A percentile compares a stretch with the other conserved stretches of the same genome.
phyloP scores from a whole-genome alignment of 1,140 invertebrate genomes.

The Oedothorax gibbosus region DNA sequence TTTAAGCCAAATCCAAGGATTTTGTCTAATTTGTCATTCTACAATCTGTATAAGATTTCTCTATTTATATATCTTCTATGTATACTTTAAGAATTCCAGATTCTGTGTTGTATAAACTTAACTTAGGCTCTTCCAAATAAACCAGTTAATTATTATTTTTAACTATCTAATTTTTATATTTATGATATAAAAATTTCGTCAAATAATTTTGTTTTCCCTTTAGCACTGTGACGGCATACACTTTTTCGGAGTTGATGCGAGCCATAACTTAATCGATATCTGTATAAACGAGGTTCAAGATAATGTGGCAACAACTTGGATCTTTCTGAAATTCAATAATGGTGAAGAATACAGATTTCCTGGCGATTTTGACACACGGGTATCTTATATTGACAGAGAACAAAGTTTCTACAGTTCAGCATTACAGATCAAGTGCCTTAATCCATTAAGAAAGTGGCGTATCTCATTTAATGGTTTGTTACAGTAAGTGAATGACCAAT shows the following conservation, averaged over 20 bases:
- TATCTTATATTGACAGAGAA: constrained; percentile 25
- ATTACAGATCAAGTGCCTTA: constrained; percentile 36
- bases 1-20: no score
- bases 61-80: no score
- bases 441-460: constrained; percentile 39
- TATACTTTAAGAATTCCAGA: no score
- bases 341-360: constrained; percentile 15
- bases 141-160: no score
- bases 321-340: constrained; percentile 16
- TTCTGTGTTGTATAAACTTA: no score
- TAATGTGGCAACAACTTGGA: constrained; percentile 10
- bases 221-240: constrained; percentile 41
- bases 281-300: constrained; percentile 36
- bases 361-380: not conserved
- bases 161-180: no score
- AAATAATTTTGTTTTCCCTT: not conserved
- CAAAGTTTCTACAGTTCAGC: constrained; percentile 1
- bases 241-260: constrained; percentile 30
- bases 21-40: no score
- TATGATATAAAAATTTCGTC: no score
- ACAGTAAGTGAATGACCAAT: constrained; percentile 19
- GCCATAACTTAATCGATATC: not conserved
- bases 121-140: no score
- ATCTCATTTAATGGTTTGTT: constrained; percentile 53
- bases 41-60: no score